Percentiles rank a stretch among this genome's conserved stretches.
phyloP scores from a whole-genome alignment of 2,113 vertebrate genomes.

The Laticauda colubrina region DNA sequence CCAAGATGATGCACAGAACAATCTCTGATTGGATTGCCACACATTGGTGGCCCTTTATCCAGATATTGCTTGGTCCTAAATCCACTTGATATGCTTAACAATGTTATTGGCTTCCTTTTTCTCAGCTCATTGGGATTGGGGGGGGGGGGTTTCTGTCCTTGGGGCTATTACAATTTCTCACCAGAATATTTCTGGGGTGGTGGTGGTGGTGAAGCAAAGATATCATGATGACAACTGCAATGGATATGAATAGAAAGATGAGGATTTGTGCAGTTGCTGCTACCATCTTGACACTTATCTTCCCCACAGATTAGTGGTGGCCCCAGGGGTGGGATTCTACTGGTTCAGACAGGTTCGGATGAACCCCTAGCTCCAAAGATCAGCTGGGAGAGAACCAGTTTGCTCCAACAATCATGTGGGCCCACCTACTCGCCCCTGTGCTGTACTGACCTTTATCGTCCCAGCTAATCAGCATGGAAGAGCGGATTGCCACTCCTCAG shows the following conservation, averaged over 20 bases:
- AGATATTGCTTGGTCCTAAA: neutral
- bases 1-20: neutral
- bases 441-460: too few species aligned
- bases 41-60: neutral
- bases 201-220: neutral
- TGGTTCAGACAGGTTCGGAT: too few species aligned
- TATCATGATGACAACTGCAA: neutral
- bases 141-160: neutral
- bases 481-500: too few species aligned
- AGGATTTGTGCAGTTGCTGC: neutral
- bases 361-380: too few species aligned
- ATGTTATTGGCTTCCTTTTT: neutral
- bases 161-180: neutral
- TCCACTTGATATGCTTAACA: neutral
- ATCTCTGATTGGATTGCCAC: neutral
- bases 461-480: too few species aligned
- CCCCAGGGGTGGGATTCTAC: too few species aligned
- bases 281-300: neutral
- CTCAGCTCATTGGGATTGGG: neutral
- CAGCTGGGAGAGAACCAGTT: too few species aligned
- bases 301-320: neutral
- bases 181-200: neutral
- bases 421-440: too few species aligned
- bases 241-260: neutral
- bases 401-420: too few species aligned